These are phyloP conservation scores for Tragelaphus scriptus DNA, from an alignment of 2,113 vertebrate genomes.

Conservation along the genomic window DNA sequence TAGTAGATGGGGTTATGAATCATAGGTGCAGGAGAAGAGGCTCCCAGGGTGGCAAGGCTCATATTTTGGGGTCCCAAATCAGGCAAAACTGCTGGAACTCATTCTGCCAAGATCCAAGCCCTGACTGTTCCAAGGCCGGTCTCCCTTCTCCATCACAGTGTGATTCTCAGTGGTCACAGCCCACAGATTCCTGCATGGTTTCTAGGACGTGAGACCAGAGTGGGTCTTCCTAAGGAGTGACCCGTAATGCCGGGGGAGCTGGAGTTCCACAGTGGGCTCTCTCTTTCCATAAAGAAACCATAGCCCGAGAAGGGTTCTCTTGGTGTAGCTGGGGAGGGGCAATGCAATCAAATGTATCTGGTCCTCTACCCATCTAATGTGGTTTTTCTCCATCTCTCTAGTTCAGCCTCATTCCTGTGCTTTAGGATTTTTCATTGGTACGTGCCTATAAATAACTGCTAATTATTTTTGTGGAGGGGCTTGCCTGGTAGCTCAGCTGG, in stretches of 20 bases:
- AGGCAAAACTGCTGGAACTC: neutral
- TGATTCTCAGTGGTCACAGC: neutral
- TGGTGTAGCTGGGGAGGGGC: no score
- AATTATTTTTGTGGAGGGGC: no score
- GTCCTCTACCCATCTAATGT: no score
- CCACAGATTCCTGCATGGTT: neutral
- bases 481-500: no score
- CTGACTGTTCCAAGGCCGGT: neutral
- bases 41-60: neutral
- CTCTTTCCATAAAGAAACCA: neutral
- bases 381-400: no score
- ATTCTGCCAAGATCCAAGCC: neutral
- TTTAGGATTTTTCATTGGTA: no score
- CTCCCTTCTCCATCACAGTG: neutral
- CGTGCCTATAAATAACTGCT: no score
- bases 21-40: neutral
- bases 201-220: neutral
- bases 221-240: neutral
- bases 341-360: neutral
- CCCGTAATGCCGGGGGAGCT: neutral
- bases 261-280: neutral
- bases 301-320: neutral
- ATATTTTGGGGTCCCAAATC: neutral
- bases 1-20: neutral
- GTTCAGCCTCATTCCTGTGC: no score